phyloP scores from a whole-genome alignment of 1,140 invertebrate genomes.

The Proales similis region DNA sequence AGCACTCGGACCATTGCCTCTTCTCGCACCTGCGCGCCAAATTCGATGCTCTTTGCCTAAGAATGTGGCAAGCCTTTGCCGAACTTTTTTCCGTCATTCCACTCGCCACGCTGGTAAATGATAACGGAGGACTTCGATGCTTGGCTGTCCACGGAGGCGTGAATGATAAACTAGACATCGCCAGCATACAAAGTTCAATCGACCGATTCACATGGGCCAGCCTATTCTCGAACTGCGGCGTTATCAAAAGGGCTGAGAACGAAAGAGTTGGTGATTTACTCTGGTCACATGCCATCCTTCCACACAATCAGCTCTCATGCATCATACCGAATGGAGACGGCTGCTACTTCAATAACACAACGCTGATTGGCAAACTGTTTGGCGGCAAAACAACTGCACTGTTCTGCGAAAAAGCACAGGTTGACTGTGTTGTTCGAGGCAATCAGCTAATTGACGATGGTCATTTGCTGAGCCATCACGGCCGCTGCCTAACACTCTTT shows the following conservation, averaged over 20 bases:
- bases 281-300: too few relatives aligned
- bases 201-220: not conserved
- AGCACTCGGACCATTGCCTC: constrained; percentile 7
- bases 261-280: too few relatives aligned
- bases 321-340: not conserved
- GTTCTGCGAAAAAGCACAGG: constrained; percentile 19
- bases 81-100: constrained; percentile 1
- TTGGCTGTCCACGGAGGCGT: constrained; percentile 32
- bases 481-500: constrained; percentile 12
- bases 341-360: constrained; percentile 7
- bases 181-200: not conserved
- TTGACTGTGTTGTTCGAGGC: constrained; percentile 1
- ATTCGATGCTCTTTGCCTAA: not conserved
- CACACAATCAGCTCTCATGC: too few relatives aligned
- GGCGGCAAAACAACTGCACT: not conserved
- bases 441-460: constrained; percentile 7
- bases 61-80: not conserved
- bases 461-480: constrained; percentile 6
- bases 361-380: constrained; percentile 13
- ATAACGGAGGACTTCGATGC: not conserved
- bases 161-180: constrained; percentile 5
- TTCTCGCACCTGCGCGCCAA: not conserved
- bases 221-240: too few relatives aligned
- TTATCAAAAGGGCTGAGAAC: too few relatives aligned
- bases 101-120: constrained; percentile 10